These are phyloP conservation scores for Cnemophilus loriae DNA, from an alignment of 2,113 vertebrate species.

Conservation along the genomic window DNA sequence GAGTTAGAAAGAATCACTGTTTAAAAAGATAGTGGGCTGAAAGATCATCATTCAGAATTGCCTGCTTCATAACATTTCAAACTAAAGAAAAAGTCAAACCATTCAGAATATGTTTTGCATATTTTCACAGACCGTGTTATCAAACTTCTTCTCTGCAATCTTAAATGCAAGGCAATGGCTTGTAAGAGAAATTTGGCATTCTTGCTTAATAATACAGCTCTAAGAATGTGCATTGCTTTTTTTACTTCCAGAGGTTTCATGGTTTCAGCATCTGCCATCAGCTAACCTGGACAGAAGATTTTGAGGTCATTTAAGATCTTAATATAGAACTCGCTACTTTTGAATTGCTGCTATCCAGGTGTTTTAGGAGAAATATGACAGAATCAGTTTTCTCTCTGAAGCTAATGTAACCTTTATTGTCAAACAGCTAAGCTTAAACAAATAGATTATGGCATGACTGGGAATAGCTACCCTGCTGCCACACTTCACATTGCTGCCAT, in stretches of 20 bases:
- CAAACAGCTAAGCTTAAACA: neutral
- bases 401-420: neutral
- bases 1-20: neutral
- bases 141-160: neutral
- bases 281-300: neutral
- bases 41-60: neutral
- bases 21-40: neutral
- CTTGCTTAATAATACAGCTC: neutral
- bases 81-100: neutral
- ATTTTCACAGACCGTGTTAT: neutral
- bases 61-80: neutral
- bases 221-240: neutral
- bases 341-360: neutral
- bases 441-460: neutral
- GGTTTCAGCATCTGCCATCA: neutral
- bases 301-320: neutral
- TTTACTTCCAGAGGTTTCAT: neutral
- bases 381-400: neutral
- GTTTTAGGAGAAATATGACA: neutral
- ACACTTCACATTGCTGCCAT: neutral
- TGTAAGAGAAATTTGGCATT: neutral
- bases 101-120: neutral
- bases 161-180: neutral
- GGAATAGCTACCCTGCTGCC: neutral
- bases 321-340: neutral